Evolutionary conservation across 1,140 invertebrate species (phyloP), one percentile per base, ranked within the genome.

Genomic region (Eriocheir sinensis): DNA sequence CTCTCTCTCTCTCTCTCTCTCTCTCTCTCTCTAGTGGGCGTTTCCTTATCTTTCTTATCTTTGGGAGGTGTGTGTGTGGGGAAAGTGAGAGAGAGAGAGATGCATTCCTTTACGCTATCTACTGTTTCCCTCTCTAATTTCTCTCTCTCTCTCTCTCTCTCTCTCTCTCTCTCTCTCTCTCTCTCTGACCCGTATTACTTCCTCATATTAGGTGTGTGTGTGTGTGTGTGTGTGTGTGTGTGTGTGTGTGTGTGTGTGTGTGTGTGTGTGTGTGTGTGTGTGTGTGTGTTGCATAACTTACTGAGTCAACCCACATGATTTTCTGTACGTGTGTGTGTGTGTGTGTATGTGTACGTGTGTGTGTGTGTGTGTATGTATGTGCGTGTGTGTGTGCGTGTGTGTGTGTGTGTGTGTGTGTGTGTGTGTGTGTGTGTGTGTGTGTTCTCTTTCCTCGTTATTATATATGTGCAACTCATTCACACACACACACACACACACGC

Each of bases 161-260:
- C 81, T 85, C 81, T 85, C 81, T 85, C 81, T 85, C 81, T 85
- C 81, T 85, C 81, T 85, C 81, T 85, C 81, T 85, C 81, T 85
- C 12, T 85, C 81, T 85, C 32, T 85, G 0, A 27, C n/a, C 0
- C n/a, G 9, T 72, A n/a, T 4, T 15, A 15, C 15, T 48, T 48
- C 44, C 44, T 48, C 15, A 48, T 48, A 4, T 8, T 48, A 8
- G 4, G 60, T 72, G 27, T 72, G 21, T n/a, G 60, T 72, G 60
- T 72, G 60, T 72, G 60, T 72, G 60, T 72, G 60, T 72, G 60
- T 72, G 60, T 2, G 48, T n/a, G 60, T 72, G 27, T 72, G 21
- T n/a, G 60, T 72, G 60, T 72, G 60, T 72, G 60, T 72, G 60
- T 72, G 60, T 72, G 60, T 72, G 60, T 2, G 48, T n/a, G 60